These are phyloP conservation scores for Pheosia gnoma DNA, from an alignment of 2,888 invertebrate genomes.

Conservation along the genomic window DNA sequence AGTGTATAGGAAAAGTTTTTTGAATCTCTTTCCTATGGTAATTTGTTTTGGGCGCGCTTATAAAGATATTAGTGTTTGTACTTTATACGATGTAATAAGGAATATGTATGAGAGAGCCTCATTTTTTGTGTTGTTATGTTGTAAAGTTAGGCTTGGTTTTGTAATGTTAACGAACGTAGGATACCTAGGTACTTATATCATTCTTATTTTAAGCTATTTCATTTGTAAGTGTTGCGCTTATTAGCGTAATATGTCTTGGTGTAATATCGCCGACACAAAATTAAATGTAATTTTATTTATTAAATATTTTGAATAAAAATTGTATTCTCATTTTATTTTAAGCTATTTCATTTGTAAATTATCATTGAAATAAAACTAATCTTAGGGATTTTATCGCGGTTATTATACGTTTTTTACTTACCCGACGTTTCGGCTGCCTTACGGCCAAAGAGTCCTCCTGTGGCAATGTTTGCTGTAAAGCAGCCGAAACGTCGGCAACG, in stretches of 20 bases:
- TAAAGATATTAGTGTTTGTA: conserved; percentile 68
- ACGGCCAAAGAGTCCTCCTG: too few relatives aligned
- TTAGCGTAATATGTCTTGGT: conserved; percentile 37
- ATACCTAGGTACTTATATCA: neutral
- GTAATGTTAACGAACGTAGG: neutral
- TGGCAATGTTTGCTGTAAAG: too few relatives aligned
- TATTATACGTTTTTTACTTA: too few relatives aligned
- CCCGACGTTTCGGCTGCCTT: too few relatives aligned
- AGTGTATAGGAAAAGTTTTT: conserved; percentile 77
- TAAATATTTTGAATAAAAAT: neutral
- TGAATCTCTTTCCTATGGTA: conserved; percentile 83
- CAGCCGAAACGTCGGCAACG: too few relatives aligned
- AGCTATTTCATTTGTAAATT: too few relatives aligned
- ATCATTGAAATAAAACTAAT: too few relatives aligned
- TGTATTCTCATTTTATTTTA: too few relatives aligned
- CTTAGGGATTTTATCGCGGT: too few relatives aligned
- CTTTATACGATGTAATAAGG: conserved; percentile 42
- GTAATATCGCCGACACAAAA: conserved; percentile 7
- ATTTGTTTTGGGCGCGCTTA: conserved; percentile 81
- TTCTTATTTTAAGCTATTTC: too few relatives aligned
- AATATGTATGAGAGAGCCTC: conserved; percentile 13
- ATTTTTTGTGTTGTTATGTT: conserved; percentile 2
- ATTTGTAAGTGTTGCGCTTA: too few relatives aligned
- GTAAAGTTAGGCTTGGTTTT: neutral
- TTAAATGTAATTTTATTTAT: neutral